Evolutionary conservation across 1,140 invertebrate species (phyloP), one percentile per base, ranked within the genome.

Genomic region (Macrocentrus cingulum): DNA sequence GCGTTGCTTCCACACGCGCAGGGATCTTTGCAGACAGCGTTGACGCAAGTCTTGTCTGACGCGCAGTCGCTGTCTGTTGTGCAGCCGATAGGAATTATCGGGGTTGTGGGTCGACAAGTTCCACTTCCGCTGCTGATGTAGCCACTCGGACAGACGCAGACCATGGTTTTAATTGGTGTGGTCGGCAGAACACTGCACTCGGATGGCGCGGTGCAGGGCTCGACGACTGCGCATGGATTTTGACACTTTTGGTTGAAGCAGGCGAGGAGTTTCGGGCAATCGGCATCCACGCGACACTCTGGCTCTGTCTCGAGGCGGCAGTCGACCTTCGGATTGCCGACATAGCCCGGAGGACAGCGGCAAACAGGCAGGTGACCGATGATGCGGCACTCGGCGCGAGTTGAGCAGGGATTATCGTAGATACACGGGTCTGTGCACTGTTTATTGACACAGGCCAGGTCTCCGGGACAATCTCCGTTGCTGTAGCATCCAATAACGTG

Each of bases 401-500:
- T 81, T 0, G 91, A 87, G 69, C 94, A 97, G 6, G 86, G 85
- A 68, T 90, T 88, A 42, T 87, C 85, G 58, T 87, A 87, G 0
- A 91, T 69, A 67, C 94, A 97, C 1, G 92, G 92, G 72, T 92
- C 87, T 11, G 91, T 85, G 75, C 94, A 97, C 65, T 92, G 90
- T 48, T 86, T 87, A 63, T 93, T 92, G 39, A 90, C 85, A 69
- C 94, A 97, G 62, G 90, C 86, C 69, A 89, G 86, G 65, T 94
- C 89, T 25, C 82, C 79, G 1, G 92, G 91, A 79, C 94, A 97
- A 59, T 96, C 93, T 56, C 89, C 89, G 71, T 94, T 92, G 52
- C 89, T 89, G 64, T 87, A 84, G 78, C 94, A 96, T n/a, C 92
- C 94, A 37, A 95, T 85, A 5, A 90, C 82, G 55, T 84, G 81